phyloP scores from a whole-genome alignment of 2,888 invertebrate species.

The Glaucopsyche alexis region DNA sequence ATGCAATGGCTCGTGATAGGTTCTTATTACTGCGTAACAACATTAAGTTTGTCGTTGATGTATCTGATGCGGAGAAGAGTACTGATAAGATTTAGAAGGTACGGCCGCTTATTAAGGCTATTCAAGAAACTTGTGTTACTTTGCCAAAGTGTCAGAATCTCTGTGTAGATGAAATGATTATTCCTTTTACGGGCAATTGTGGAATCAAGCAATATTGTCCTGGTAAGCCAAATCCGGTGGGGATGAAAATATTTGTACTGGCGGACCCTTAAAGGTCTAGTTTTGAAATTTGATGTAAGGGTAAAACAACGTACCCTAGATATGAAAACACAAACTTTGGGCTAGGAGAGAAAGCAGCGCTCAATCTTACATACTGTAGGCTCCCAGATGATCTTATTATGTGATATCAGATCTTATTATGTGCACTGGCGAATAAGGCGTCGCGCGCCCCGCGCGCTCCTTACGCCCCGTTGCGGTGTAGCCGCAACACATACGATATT shows the following conservation, averaged over 20 bases:
- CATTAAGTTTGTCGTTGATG: background rate
- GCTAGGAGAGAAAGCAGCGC: constrained; percentile 36
- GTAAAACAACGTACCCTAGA: constrained; percentile 34
- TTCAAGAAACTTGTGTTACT: constrained; percentile 29
- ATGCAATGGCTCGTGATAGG: background rate
- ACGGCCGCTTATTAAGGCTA: constrained; percentile 24
- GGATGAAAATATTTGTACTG: constrained; percentile 39
- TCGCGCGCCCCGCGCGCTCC: too few species aligned
- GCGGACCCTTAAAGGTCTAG: constrained; percentile 38
- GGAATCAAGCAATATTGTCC: constrained; percentile 38
- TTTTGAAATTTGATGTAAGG: constrained; percentile 38
- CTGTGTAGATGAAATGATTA: constrained; percentile 39
- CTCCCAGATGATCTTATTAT: too few species aligned
- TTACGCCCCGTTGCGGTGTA: too few species aligned
- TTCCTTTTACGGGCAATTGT: constrained; percentile 38
- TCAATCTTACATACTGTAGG: constrained; percentile 35
- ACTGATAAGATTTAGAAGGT: constrained; percentile 30
- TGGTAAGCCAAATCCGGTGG: constrained; percentile 38
- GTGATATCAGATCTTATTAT: too few species aligned
- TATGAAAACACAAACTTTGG: constrained; percentile 30
- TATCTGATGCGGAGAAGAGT: background rate
- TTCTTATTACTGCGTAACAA: constrained; percentile 11
- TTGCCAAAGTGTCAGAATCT: constrained; percentile 31
- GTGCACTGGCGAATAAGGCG: too few species aligned
- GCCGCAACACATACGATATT: too few species aligned